Conservation (phyloP, 2,888 invertebrate genomes). For the Anthrax anthrax region DNA sequence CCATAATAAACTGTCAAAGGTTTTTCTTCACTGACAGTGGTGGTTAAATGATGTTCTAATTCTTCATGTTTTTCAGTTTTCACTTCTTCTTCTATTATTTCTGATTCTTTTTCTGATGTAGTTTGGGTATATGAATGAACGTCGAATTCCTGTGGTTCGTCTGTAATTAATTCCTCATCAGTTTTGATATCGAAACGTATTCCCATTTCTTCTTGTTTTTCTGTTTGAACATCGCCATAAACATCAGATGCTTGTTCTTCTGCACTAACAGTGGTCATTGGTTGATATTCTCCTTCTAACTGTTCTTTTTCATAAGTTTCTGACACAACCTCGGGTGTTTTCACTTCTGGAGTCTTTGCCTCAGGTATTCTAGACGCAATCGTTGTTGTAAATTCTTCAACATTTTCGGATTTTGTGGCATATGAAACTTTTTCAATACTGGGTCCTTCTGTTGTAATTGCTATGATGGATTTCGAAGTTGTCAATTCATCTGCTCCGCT, state of each 20-base stretch:
- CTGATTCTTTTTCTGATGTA: neutral
- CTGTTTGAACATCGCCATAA: neutral
- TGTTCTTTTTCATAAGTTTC: neutral
- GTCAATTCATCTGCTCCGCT: neutral
- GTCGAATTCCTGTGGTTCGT: neutral
- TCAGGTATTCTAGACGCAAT: neutral
- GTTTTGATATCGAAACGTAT: neutral
- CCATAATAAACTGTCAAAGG: too few species aligned
- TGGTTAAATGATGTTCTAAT: neutral
- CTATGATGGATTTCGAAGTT: neutral
- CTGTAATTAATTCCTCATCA: neutral
- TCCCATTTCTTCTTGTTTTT: neutral
- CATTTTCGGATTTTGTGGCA: neutral
- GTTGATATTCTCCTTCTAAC: neutral
- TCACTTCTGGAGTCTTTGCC: slow-evolving; percentile 3
- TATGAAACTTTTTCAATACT: too few species aligned
- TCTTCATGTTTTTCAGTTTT: neutral
- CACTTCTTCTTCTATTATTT: neutral
- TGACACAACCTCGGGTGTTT: neutral
- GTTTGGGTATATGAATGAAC: neutral
- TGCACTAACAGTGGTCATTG: neutral
- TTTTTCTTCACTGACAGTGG: neutral
- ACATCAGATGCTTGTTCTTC: neutral
- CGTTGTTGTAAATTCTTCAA: neutral
- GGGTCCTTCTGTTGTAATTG: neutral